A percentile compares a stretch with the other conserved stretches of the same genome.
phyloP scores from a whole-genome alignment of 2,888 invertebrate species.

The Spisula solida region DNA sequence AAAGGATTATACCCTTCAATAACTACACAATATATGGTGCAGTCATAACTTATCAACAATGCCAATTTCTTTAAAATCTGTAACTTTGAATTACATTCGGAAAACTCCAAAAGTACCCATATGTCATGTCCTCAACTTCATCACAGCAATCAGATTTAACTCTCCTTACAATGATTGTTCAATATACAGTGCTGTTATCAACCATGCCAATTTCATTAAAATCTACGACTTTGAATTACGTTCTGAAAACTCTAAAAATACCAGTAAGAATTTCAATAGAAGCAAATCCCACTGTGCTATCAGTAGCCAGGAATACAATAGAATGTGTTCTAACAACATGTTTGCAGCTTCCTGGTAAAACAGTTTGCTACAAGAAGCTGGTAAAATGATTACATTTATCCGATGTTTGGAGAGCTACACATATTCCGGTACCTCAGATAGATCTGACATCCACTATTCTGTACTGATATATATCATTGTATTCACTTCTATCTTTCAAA shows the following conservation, averaged over 20 bases:
- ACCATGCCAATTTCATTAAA: conserved; percentile 1
- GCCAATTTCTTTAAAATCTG: conserved; percentile 22
- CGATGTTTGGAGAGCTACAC: conserved; percentile 25
- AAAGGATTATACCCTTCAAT: background rate
- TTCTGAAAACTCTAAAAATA: background rate
- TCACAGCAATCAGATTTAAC: too few species aligned
- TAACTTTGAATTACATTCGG: background rate
- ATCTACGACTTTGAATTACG: background rate
- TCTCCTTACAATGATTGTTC: too few species aligned
- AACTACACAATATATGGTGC: background rate
- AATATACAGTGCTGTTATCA: too few species aligned
- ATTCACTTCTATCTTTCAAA: conserved; percentile 24
- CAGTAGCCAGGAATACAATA: conserved; percentile 2
- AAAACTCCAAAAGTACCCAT: background rate
- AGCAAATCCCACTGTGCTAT: background rate
- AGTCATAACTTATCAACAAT: background rate
- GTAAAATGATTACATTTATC: conserved; percentile 34
- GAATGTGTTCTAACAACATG: background rate
- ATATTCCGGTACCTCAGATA: background rate
- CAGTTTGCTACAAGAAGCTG: conserved; percentile 1
- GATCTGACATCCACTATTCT: conserved; percentile 31
- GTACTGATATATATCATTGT: background rate
- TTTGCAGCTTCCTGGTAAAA: conserved; percentile 18
- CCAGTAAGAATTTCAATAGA: background rate
- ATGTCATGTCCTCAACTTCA: too few species aligned